Evolutionary conservation across 2,888 invertebrate species (phyloP).

Genomic region (Bibio marci): DNA sequence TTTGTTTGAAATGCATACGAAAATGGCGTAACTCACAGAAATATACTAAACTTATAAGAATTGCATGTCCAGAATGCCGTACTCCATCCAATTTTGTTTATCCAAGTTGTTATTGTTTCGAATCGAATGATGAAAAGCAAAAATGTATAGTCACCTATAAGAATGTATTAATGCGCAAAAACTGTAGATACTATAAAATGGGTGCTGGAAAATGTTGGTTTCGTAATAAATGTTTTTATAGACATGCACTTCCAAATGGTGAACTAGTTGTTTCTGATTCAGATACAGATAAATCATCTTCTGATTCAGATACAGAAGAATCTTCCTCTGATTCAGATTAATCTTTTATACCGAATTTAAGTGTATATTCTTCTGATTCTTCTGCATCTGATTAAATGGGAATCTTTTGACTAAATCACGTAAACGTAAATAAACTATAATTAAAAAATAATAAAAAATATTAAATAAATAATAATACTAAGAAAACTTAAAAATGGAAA

Average conservation of each 20-base stretch:
- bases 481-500: no score
- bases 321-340: no score
- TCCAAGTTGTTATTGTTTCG: slow-evolving; percentile 74
- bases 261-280: slow-evolving; percentile 50
- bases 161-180: slow-evolving; percentile 51
- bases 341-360: no score
- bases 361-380: no score
- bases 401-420: no score
- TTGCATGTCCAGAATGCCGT: slow-evolving; percentile 23
- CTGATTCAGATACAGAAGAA: no score
- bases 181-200: slow-evolving; percentile 70
- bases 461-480: no score
- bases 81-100: slow-evolving; percentile 62
- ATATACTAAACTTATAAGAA: slow-evolving; percentile 60
- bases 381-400: no score
- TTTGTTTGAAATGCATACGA: slow-evolving; percentile 67
- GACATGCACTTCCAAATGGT: slow-evolving; percentile 62
- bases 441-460: no score
- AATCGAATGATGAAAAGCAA: slow-evolving; percentile 62
- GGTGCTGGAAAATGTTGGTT: slow-evolving; percentile 74
- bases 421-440: no score
- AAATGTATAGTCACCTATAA: slow-evolving; percentile 61
- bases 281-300: no score
- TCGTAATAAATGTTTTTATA: slow-evolving; percentile 75
- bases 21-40: slow-evolving; percentile 67